Base-by-base conservation (phyloP, 2,113 vertebrate species). In the Urocynchramus pylzowi region DNA sequence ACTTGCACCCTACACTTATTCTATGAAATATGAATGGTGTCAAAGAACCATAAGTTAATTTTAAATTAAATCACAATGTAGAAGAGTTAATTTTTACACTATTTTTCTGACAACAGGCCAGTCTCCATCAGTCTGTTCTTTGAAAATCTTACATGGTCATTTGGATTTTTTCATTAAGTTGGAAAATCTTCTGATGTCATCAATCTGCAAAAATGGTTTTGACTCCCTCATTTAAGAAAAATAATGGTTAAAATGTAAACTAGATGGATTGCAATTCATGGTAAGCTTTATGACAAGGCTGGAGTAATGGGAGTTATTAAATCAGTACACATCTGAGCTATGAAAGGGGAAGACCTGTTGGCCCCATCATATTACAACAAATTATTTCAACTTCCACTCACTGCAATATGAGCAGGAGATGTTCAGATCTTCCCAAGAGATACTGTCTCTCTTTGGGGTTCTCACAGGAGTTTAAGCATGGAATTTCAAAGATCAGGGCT, bases 11-110 rank as follows among this genome's bases (percentile, higher is more conserved):
- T 97, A 95, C 94, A 83, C 93, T 95, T 98, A 90, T 96, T 92
- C 97, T 97, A 94, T 90, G 94, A 97, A 97, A 96, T 91, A 94
- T 69, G 65, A 95, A 87, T 44, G 92, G 93, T 97, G 92, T 97
- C 97, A 96, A 97, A 95, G 97, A 97, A 93, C 49, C 10, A 0
- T 88, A 97, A 95, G 90, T 94, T 96, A 92, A 87, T 97, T 97
- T 97, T 64, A 90, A 97, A 97, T 94, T 97, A 98, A 97, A 94
- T 95, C 96, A 93, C 83, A 94, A 91, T 3, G 44, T 54, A 76
- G 56, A 77, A 93, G 96, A 96, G 78, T 87, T 92, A 97, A 97
- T 97, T 95, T 87, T 79, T 82, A 39, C 52, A 12, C 50, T 82
- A 30, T 88, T 93, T 97, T 97, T 97, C 70, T 94, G 95, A 97